These are phyloP conservation scores for Helicoverpa armigera DNA, from an alignment of 1,140 invertebrate genomes.

Conservation along the genomic window DNA sequence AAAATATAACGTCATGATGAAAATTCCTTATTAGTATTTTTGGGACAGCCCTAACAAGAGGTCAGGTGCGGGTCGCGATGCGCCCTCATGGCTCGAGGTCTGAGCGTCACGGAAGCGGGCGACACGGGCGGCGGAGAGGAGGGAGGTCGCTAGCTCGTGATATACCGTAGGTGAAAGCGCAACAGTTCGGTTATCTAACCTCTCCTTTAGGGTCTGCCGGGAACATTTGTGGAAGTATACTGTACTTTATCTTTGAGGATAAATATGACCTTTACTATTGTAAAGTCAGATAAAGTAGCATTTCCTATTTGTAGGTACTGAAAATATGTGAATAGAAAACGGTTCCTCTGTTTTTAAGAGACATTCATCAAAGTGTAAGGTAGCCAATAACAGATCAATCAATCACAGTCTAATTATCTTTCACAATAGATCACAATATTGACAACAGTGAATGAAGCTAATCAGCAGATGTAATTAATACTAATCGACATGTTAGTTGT, in stretches of 20 bases:
- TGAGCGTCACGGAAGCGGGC: conserved; percentile 30
- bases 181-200: conserved; percentile 34
- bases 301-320: too few species aligned
- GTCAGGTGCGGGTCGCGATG: conserved; percentile 39
- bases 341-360: not conserved
- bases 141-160: conserved; percentile 24
- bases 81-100: not conserved
- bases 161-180: conserved; percentile 46
- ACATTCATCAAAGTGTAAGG: not conserved
- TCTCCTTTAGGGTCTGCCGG: conserved; percentile 23
- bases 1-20: too few species aligned
- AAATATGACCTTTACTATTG: conserved; percentile 10
- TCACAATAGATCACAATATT: conserved; percentile 37
- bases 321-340: conserved; percentile 12
- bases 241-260: not conserved
- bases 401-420: conserved; percentile 44
- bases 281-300: not conserved
- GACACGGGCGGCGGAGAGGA: not conserved
- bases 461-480: conserved; percentile 36
- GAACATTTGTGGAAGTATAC: conserved; percentile 5
- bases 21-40: not conserved
- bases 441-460: conserved; percentile 38
- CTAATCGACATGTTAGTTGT: conserved; percentile 17
- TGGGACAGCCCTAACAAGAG: not conserved
- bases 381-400: conserved; percentile 14